Percentiles rank a stretch among this genome's conserved stretches.
These are phyloP conservation scores for Theropithecus gelada DNA, from an alignment of 2,113 vertebrate species.

Conservation along the genomic window DNA sequence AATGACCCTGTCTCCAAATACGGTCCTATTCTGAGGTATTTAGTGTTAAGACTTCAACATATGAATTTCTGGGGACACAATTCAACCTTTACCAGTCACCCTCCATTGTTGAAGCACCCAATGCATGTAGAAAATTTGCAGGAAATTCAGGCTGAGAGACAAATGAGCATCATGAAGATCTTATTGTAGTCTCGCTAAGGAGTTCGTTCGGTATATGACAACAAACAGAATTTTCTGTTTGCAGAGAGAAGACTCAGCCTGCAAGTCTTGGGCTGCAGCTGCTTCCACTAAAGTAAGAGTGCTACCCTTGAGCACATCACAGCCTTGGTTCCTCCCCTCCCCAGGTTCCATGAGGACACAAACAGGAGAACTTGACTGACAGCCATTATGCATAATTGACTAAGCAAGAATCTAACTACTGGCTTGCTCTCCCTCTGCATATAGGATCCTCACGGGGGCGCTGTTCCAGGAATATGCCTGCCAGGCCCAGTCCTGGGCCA, in stretches of 20 bases:
- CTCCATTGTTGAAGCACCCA: rapidly evolving
- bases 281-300: neutral
- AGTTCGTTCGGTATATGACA: rapidly evolving
- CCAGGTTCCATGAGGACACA: neutral
- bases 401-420: neutral
- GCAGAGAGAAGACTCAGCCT: neutral
- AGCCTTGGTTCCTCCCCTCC: neutral
- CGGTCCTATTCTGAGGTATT: neutral
- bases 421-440: neutral
- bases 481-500: neutral
- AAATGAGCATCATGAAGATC: too few relatives aligned
- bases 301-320: neutral
- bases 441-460: neutral
- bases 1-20: neutral
- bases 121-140: rapidly evolving
- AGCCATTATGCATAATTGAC: conserved; percentile 22
- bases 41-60: neutral
- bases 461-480: neutral
- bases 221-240: neutral
- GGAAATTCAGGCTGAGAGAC: neutral
- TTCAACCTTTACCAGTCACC: rapidly evolving
- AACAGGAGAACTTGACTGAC: neutral
- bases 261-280: neutral
- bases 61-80: neutral
- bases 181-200: neutral